Conservation (phyloP, 2,797 vertebrate species). For the Epinephelus malabaricus region DNA sequence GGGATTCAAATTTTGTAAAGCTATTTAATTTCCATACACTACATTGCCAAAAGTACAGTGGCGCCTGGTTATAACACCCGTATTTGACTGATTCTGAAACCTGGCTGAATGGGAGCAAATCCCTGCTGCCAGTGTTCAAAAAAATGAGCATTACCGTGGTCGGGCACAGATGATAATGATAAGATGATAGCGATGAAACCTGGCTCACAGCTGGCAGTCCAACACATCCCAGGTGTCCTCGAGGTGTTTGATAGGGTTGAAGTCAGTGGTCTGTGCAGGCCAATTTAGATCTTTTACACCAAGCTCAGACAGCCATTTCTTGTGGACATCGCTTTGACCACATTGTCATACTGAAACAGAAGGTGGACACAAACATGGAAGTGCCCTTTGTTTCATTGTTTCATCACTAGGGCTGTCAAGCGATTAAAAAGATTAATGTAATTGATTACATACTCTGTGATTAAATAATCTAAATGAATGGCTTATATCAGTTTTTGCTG, state of each 20-base stretch:
- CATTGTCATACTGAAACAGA: not conserved
- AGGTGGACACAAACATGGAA: not conserved
- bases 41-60: not conserved
- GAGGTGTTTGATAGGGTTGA: conserved; percentile 31
- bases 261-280: not conserved
- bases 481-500: no score
- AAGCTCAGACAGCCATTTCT: not conserved
- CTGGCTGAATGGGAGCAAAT: not conserved
- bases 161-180: not conserved
- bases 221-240: conserved; percentile 11
- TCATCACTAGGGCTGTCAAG: no score
- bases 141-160: not conserved
- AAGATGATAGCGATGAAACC: not conserved
- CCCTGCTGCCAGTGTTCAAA: not conserved
- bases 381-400: no score
- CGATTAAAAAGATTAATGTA: no score
- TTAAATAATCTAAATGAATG: no score
- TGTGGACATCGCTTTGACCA: not conserved
- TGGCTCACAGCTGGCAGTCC: not conserved
- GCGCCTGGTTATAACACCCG: not conserved
- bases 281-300: not conserved
- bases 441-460: no score
- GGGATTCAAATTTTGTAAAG: not conserved
- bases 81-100: not conserved
- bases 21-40: not conserved